phyloP scores from a whole-genome alignment of 2,113 vertebrate species.

The Hydrolagus affinis region DNA sequence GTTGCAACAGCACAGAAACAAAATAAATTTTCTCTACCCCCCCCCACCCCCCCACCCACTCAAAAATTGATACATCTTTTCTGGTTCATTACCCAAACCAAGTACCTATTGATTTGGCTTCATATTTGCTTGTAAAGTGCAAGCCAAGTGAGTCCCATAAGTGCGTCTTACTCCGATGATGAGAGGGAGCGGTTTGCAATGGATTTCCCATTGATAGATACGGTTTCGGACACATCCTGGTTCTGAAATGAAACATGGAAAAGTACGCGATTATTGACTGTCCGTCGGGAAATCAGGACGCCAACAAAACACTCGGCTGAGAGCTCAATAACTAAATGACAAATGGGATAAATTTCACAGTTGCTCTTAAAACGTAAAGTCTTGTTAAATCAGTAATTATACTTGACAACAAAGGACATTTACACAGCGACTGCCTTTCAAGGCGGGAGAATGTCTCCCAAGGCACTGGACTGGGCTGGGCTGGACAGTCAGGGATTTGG shows the following conservation, averaged over 20 bases:
- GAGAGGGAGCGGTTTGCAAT: constrained; percentile 43
- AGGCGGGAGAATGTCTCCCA: too few relatives aligned
- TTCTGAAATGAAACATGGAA: constrained; percentile 46
- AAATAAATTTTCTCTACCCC: neutral
- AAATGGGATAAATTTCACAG: neutral
- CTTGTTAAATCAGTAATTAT: too few relatives aligned
- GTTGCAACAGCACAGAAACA: neutral
- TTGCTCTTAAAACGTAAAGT: too few relatives aligned
- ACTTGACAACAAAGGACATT: too few relatives aligned
- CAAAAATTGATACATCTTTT: neutral
- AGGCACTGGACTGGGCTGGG: too few relatives aligned
- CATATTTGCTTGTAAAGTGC: constrained; percentile 41
- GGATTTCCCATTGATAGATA: constrained; percentile 58
- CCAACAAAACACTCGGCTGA: neutral
- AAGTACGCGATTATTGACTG: neutral
- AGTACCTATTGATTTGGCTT: constrained; percentile 26
- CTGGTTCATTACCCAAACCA: neutral
- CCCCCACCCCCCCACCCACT: neutral
- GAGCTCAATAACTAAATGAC: neutral
- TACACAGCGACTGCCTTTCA: too few relatives aligned
- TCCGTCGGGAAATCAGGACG: neutral
- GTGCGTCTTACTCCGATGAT: constrained; percentile 44
- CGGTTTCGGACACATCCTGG: constrained; percentile 53
- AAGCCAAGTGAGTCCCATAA: constrained; percentile 41
- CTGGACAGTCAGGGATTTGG: too few relatives aligned